Evolutionary conservation across 2,797 vertebrate genomes (phyloP), one percentile per base, ranked within the genome.

Genomic region (Threskiornis aethiopicus): DNA sequence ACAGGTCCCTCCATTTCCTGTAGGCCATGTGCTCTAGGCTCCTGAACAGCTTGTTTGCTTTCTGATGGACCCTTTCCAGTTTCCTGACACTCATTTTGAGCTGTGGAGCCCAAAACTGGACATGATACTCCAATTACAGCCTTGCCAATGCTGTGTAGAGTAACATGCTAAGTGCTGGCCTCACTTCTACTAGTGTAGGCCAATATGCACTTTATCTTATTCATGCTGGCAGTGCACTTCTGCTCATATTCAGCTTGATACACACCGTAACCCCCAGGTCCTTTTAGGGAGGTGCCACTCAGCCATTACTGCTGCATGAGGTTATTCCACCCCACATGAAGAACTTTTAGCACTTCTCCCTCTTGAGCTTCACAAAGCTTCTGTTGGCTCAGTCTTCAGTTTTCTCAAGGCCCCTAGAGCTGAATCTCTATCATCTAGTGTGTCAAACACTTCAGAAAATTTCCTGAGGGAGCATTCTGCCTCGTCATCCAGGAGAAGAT

Each of bases 251-350:
- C 77, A 77, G 6, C 24, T 51, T 54, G 37, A 37, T 84, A 61
- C 15, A 20, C 18, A 19, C 49, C 55, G 39, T 29, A 84, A 55
- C 5, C 13, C 14, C 28, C 7, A 33, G 5, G 29, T 70, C 12
- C 16, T 89, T 84, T 79, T 58, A 46, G 9, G 37, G 6, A 42
- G 33, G 17, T 72, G n/a, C 14, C 18, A 35, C 28, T 96, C 37
- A 75, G 35, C 15, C 78, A 57, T 21, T n/a, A 47, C 25, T 44
- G 28, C 41, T 55, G 29, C 46, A 39, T 33, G 47, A 78, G 16
- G 6, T 54, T 67, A n/a, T 79, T 79, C 31, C 12, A 52, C 6
- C 16, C 6, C 37, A 42, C 0, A 0, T 19, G 15, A 12, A 52
- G 54, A 79, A 83, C 51, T 83, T 52, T 83, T 52, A 33, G n/a